A percentile compares a stretch with the other conserved stretches of the same genome.
phyloP scores from a whole-genome alignment of 2,113 vertebrate genomes.

The Centropus unirufus region DNA sequence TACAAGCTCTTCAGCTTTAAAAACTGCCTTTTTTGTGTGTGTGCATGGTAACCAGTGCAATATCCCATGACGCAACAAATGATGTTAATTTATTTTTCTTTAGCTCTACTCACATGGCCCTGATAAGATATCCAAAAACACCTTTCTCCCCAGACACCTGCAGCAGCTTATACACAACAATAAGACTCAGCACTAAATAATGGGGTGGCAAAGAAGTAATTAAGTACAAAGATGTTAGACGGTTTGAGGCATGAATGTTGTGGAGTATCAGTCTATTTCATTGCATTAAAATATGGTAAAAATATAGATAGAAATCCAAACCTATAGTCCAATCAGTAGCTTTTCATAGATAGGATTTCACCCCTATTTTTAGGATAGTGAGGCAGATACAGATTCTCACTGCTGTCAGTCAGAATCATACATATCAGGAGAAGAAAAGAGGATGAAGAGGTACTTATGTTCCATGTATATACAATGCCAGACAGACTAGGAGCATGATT shows the following conservation, averaged over 20 bases:
- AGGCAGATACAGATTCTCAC: neutral
- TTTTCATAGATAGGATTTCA: neutral
- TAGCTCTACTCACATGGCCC: neutral
- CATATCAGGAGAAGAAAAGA: neutral
- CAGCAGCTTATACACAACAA: neutral
- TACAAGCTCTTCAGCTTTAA: neutral
- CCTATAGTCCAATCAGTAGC: neutral
- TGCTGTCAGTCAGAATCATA: neutral
- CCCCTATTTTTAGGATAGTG: neutral
- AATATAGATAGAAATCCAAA: neutral
- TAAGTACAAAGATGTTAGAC: neutral
- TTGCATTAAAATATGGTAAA: neutral
- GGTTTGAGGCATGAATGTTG: neutral
- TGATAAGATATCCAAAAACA: neutral
- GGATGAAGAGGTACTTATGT: neutral
- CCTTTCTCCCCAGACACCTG: neutral
- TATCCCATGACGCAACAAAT: neutral
- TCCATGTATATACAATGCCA: neutral
- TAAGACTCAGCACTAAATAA: neutral
- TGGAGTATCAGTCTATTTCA: neutral
- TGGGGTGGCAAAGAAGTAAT: neutral
- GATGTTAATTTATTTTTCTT: neutral
- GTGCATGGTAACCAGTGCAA: neutral
- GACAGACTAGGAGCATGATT: neutral
- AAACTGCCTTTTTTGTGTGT: neutral